These are phyloP conservation scores for Macquaria australasica DNA, from an alignment of 2,113 vertebrate genomes.

Conservation along the genomic window DNA sequence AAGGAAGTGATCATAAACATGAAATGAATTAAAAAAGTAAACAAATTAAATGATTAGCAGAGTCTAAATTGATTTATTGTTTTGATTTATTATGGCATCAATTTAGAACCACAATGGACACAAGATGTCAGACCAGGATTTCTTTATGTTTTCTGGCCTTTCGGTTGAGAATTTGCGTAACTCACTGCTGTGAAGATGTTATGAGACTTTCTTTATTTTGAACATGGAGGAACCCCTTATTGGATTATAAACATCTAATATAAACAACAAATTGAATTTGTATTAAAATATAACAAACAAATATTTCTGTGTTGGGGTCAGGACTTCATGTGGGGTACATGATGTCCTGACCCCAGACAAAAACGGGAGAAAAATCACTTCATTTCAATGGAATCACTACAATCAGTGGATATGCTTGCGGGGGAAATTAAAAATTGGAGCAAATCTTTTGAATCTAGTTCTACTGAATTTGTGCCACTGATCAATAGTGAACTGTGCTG, in stretches of 20 bases:
- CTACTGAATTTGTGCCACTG: neutral
- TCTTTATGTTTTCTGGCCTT: neutral
- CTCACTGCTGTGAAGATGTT: no score
- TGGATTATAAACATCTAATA: no score
- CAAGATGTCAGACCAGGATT: neutral
- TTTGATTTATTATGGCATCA: neutral
- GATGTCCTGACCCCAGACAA: no score
- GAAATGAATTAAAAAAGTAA: neutral
- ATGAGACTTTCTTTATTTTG: neutral
- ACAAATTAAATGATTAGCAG: neutral
- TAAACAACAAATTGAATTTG: no score
- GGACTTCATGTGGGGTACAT: no score
- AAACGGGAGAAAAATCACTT: no score
- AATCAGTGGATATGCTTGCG: neutral
- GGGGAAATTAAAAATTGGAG: neutral
- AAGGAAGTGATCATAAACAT: neutral
- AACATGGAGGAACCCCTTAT: no score
- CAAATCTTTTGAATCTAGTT: neutral
- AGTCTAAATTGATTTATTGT: neutral
- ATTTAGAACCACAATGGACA: neutral
- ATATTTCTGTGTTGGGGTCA: no score
- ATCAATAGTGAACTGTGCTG: neutral
- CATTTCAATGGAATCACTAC: neutral
- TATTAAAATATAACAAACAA: no score
- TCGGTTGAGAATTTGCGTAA: neutral